Percentiles rank a stretch among this genome's conserved stretches.
phyloP scores from a whole-genome alignment of 1,140 invertebrate species.

The Portunus trituberculatus region DNA sequence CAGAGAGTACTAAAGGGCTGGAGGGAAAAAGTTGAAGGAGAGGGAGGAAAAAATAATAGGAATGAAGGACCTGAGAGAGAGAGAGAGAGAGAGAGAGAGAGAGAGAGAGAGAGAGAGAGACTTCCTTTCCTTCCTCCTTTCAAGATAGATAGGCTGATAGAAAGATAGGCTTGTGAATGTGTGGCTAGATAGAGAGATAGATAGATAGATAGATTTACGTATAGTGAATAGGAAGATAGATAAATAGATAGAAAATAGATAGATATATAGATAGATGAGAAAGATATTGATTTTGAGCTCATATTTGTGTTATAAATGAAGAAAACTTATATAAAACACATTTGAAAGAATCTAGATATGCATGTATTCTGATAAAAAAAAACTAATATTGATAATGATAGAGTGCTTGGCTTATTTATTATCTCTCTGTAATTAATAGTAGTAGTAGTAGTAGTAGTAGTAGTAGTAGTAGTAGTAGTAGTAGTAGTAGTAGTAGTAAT shows the following conservation, averaged over 20 bases:
- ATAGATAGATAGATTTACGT: background rate
- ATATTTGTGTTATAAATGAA: background rate
- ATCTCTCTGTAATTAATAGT: background rate
- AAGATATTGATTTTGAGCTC: background rate
- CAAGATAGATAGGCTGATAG: background rate
- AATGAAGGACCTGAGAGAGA: background rate
- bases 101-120: slow-evolving; percentile 19
- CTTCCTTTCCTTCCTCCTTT: background rate
- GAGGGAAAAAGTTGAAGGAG: background rate
- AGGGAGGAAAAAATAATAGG: background rate
- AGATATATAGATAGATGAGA: background rate
- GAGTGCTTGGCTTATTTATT: background rate
- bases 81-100: background rate
- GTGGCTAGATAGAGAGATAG: background rate
- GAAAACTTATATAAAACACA: background rate
- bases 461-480: background rate
- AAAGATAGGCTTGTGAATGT: background rate
- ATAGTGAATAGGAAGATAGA: background rate
- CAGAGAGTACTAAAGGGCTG: background rate
- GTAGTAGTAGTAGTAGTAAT: background rate
- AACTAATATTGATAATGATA: no score
- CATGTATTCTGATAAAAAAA: background rate
- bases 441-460: background rate
- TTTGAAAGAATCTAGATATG: background rate
- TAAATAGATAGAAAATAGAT: background rate